Conservation (phyloP, 1,140 invertebrate species). For the Chlorops oryzae region DNA sequence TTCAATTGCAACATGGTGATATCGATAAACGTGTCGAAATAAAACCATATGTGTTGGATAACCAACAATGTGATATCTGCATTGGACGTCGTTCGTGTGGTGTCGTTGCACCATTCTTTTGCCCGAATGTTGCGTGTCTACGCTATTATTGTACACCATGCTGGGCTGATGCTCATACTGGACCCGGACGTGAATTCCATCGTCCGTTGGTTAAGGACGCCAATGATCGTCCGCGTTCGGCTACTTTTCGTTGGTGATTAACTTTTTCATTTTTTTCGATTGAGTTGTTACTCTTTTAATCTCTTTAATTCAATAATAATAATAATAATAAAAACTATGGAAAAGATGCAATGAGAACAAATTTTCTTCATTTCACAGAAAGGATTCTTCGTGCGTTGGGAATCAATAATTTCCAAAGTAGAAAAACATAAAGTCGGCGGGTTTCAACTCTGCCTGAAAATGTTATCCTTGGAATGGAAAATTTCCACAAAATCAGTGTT, state of each 20-base stretch:
- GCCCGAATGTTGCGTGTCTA: slow-evolving; percentile 97
- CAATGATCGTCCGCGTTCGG: slow-evolving; percentile 84
- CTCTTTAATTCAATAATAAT: too few relatives aligned
- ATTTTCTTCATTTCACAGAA: too few relatives aligned
- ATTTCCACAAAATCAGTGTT: too few relatives aligned
- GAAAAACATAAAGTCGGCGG: too few relatives aligned
- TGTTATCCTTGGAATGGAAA: too few relatives aligned
- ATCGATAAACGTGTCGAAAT: slow-evolving; percentile 96
- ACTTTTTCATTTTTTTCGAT: too few relatives aligned
- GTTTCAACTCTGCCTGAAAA: too few relatives aligned
- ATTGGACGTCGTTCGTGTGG: slow-evolving; percentile 93
- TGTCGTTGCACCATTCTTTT: slow-evolving; percentile 98
- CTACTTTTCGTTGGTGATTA: slow-evolving; percentile 90
- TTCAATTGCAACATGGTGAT: slow-evolving; percentile 97
- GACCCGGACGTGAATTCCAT: slow-evolving; percentile 95
- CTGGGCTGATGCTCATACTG: slow-evolving; percentile 96
- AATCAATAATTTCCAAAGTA: too few relatives aligned
- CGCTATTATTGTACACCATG: slow-evolving; percentile 99
- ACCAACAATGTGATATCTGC: slow-evolving; percentile 99
- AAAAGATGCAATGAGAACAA: too few relatives aligned
- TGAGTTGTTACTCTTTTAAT: too few relatives aligned
- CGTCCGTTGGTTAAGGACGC: slow-evolving; percentile 99
- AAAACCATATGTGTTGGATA: slow-evolving; percentile 98
- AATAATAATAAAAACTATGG: too few relatives aligned
- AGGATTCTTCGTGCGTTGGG: too few relatives aligned